phyloP scores from a whole-genome alignment of 2,113 vertebrate species.

The Podarcis raffonei region DNA sequence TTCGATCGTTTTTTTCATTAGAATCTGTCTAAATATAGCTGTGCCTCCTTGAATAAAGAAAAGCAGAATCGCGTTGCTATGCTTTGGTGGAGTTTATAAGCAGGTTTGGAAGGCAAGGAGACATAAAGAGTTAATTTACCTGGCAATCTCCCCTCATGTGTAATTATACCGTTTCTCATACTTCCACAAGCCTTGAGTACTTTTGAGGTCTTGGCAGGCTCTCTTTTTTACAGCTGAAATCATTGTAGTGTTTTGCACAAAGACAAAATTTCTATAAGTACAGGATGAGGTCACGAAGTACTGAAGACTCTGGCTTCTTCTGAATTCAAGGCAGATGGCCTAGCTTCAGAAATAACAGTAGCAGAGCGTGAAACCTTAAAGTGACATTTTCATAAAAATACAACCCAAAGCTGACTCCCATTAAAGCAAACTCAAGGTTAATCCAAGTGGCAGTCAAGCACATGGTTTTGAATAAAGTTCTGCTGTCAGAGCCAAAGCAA shows the following conservation, averaged over 20 bases:
- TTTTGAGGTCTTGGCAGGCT: constrained; percentile 12
- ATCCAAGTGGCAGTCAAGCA: neutral
- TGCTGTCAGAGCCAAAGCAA: neutral
- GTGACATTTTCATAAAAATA: constrained; percentile 42
- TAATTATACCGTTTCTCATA: neutral
- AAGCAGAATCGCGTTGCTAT: neutral
- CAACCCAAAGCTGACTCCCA: neutral
- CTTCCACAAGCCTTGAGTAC: neutral
- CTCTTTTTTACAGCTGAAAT: constrained; percentile 3
- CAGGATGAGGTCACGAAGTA: constrained; percentile 37
- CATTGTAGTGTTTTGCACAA: constrained; percentile 28
- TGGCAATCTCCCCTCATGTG: neutral
- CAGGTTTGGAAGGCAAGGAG: neutral
- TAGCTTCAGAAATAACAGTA: constrained; percentile 47
- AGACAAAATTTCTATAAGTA: neutral
- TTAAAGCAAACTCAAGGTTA: neutral
- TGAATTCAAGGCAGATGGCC: constrained; percentile 27
- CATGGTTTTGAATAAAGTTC: neutral
- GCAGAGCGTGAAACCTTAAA: constrained; percentile 40
- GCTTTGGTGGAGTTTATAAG: neutral
- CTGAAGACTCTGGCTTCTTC: constrained; percentile 42
- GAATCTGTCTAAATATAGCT: neutral
- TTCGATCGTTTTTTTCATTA: neutral
- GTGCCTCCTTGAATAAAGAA: neutral
- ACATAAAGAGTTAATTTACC: neutral